Base-by-base conservation (phyloP, 2,888 invertebrate genomes). In the Gortyna flavago region DNA sequence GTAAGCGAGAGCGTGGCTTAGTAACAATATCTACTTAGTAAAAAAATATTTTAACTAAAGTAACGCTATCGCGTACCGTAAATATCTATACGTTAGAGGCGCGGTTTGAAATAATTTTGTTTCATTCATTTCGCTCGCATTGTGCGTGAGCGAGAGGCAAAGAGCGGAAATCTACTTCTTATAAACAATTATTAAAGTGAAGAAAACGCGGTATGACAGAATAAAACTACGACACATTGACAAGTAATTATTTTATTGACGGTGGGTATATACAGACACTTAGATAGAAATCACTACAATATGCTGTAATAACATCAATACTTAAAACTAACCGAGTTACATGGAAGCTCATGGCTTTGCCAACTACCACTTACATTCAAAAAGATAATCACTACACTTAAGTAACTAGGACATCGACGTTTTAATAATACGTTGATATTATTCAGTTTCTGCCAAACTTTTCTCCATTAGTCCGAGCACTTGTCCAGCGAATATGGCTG, bases 401-500 rank as follows among this genome's bases (percentile, higher is more conserved):
- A 13, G 73, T 51, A 73, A 73, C 69, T 70, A 72, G 9, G 2
- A 64, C 18, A 66, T 38, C 16, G 32, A 66, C 16, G 21, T 29
- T 75, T 64, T 69, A 48, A 62, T 65, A 41, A 66, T 41, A 73
- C 57, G 25, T 44, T 35, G 7, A 51, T 44, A 41, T 76, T 83
- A 85, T 62, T 89, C 84, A 7, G 80, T 66, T 66, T 89, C 89
- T 0, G 82, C 92, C 67, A 97, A 88, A 21, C 93, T 91, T 78
- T 93, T 95, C 77, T 97, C 97, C 29, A 98, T 94, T 64, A 98
- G 89, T 69, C 93, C 93, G 70, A 98, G 88, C 3, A 98, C 97
- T 91, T 97, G 97, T 2, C 95, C 95, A 0, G 98, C 98, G 48
- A 98, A 95, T 6, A 97, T 91, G 0, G 97, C 97, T 79, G 97